Conservation (phyloP, 1,140 invertebrate genomes). For the Papilio helenus region DNA sequence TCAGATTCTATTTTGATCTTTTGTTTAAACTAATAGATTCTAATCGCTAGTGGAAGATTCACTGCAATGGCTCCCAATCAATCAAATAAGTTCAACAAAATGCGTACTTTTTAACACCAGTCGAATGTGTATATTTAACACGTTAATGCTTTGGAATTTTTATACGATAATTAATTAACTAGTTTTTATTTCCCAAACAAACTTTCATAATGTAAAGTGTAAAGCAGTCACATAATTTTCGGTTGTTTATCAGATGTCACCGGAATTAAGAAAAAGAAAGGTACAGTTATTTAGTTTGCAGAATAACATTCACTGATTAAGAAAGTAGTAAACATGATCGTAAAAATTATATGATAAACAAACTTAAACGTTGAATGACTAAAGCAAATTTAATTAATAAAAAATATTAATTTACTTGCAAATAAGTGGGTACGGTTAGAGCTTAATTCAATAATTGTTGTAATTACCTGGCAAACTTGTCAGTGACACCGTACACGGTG, state of each 20-base stretch:
- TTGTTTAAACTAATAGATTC: too few relatives aligned
- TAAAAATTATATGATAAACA: not conserved
- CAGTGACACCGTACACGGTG: slow-evolving; percentile 92
- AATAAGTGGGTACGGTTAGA: not conserved
- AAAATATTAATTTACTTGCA: slow-evolving; percentile 31
- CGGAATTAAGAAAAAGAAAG: slow-evolving; percentile 18
- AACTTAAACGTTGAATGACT: not conserved
- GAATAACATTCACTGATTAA: slow-evolving; percentile 17
- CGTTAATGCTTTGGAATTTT: not conserved
- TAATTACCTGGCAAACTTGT: slow-evolving; percentile 87
- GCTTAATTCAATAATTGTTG: slow-evolving; percentile 6
- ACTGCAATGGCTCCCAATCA: too few relatives aligned
- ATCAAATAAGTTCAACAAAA: too few relatives aligned
- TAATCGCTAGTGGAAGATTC: too few relatives aligned
- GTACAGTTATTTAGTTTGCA: slow-evolving; percentile 6
- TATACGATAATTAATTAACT: not conserved
- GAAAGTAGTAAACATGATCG: not conserved
- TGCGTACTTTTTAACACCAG: too few relatives aligned
- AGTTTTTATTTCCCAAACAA: not conserved
- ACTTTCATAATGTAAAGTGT: not conserved
- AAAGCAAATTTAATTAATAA: not conserved
- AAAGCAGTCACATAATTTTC: not conserved
- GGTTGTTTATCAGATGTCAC: not conserved
- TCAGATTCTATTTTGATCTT: too few relatives aligned
- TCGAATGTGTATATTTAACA: too few relatives aligned